Evolutionary conservation across 2,888 invertebrate species (phyloP), one percentile per base, ranked within the genome.

Genomic region (Plebejus anna): DNA sequence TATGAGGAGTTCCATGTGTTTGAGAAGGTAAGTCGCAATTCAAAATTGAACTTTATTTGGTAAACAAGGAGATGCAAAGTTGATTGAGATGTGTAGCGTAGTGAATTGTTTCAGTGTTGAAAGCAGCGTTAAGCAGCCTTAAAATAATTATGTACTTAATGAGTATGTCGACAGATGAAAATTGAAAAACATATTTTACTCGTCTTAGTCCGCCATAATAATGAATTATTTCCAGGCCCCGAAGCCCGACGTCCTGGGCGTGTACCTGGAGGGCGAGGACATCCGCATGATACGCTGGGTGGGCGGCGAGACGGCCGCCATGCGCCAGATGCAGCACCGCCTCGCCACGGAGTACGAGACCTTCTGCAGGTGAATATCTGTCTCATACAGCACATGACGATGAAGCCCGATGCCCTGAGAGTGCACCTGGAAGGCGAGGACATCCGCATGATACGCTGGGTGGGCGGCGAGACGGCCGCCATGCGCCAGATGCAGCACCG

Each of bases 381-480:
- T 55, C 51, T 55, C 51, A 55, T 16, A 16, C 51, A 55, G 51
- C 51, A 55, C 51, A 16, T 55, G 51, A 9, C 7, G 47, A 47
- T 47, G 9, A 42, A 42, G 9, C 42, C 7, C 42, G 42, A 42
- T 7, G 42, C 38, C 57, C 87, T 96, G 13, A 94, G 95, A 4
- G 88, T 96, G 4, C 90, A 88, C 77, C 85, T 90, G 71, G 95
- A 95, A 82, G 90, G 87, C 77, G 91, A 94, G 7, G 90, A 94
- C 76, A 86, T 90, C 76, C 89, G 92, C 2, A 94, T 94, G 90
- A 92, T 94, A 76, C 91, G 94, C 28, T 96, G 95, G 95, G 90
- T 92, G 28, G 97, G 97, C 0, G 97, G 97, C 0, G 97, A 97
- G 87, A 94, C 90, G 0, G 84, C 94, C 36, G 96, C 96, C 0